These are phyloP conservation scores for Onychomys leucogaster DNA, from an alignment of 2,797 vertebrate species.

Conservation along the genomic window DNA sequence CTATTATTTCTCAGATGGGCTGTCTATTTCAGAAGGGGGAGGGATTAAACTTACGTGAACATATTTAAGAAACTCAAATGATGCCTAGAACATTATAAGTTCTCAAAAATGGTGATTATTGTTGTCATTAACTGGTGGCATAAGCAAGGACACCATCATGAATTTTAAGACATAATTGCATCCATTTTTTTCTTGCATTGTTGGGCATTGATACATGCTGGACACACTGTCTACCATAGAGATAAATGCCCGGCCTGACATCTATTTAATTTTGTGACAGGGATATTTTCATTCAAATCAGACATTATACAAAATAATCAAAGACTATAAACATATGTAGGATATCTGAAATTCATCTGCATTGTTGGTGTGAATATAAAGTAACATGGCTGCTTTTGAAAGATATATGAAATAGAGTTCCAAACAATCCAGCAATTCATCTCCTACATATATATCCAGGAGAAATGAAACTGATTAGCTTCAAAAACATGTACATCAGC, in stretches of 20 bases:
- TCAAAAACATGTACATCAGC: neutral
- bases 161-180: neutral
- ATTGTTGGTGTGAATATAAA: neutral
- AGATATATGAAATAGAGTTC: neutral
- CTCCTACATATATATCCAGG: neutral
- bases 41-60: neutral
- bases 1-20: neutral
- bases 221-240: neutral
- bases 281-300: conserved; percentile 8
- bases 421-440: neutral
- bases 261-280: neutral
- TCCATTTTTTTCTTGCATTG: neutral
- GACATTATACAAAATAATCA: neutral
- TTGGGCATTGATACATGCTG: neutral
- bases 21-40: neutral
- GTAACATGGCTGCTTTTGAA: neutral
- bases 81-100: neutral
- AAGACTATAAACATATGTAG: neutral
- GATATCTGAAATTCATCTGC: neutral
- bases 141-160: neutral
- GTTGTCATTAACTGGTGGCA: neutral
- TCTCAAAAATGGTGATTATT: neutral
- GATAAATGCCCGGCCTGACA: neutral
- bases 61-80: neutral
- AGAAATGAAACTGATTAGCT: neutral